A percentile compares a stretch with the other conserved stretches of the same genome.
These are phyloP conservation scores for Anolis apletophallus DNA, from an alignment of 2,797 vertebrate genomes.

Conservation along the genomic window DNA sequence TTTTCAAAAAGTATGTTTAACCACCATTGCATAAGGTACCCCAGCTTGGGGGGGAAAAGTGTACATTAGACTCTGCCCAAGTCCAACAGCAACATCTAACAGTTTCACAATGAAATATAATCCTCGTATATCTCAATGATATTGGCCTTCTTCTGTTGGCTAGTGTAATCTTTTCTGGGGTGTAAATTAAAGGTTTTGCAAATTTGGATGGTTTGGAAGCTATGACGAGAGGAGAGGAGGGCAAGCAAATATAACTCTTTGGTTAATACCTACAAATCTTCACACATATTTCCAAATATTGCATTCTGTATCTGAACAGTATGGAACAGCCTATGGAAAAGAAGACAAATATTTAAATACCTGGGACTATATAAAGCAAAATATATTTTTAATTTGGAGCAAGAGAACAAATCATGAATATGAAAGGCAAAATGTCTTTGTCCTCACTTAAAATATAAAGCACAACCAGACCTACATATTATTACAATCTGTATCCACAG, in stretches of 20 bases:
- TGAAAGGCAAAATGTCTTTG: constrained; percentile 14
- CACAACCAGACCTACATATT: constrained; percentile 38
- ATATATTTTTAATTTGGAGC: background rate
- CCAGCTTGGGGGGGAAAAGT: background rate
- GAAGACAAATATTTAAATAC: background rate
- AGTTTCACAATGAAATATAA: background rate
- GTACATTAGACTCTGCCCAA: no score
- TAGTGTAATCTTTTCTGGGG: no score
- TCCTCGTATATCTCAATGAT: background rate
- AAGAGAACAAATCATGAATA: background rate
- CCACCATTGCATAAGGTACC: background rate
- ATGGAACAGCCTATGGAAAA: background rate
- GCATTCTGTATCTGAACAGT: constrained; percentile 14
- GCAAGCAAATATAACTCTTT: background rate
- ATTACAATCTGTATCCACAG: constrained; percentile 3
- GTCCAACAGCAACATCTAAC: no score
- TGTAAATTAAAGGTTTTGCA: background rate
- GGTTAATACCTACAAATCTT: background rate
- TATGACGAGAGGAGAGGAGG: background rate
- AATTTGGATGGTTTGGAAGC: background rate
- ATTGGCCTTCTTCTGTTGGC: background rate
- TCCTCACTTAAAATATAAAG: constrained; percentile 35
- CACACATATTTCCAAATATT: background rate
- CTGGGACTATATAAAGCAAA: background rate
- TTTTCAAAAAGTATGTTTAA: background rate